Evolutionary conservation across 2,888 invertebrate species (phyloP).

Genomic region (Rambutsinella grinnellia): DNA sequence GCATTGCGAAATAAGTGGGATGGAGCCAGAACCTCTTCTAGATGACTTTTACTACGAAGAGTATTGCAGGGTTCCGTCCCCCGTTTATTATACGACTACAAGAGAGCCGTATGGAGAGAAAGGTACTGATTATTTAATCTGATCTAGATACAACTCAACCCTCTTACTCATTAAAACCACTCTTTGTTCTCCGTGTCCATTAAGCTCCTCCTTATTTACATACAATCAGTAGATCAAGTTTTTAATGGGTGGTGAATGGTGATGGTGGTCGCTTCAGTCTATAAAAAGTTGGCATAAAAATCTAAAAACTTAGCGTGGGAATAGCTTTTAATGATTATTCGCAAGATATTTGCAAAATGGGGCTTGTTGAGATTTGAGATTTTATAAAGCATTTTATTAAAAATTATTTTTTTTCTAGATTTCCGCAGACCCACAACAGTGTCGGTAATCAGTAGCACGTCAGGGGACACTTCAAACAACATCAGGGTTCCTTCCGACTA

Average conservation of each 20-base stretch:
- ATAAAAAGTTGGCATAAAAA: no score
- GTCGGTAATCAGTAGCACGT: neutral
- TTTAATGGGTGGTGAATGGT: neutral
- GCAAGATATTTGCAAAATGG: no score
- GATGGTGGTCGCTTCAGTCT: no score
- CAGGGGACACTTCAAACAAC: neutral
- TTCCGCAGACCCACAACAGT: neutral
- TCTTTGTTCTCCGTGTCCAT: neutral
- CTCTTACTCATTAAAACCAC: conserved; percentile 16
- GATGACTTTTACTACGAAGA: conserved; percentile 5
- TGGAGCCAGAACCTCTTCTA: conserved; percentile 33
- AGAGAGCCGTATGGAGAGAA: neutral
- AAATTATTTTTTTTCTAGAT: no score
- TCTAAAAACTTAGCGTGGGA: no score
- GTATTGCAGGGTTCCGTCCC: conserved; percentile 1
- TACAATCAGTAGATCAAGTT: conserved; percentile 1
- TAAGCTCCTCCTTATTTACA: conserved; percentile 25
- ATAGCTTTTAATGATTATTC: no score
- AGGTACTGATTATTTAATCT: neutral
- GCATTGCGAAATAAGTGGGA: conserved; percentile 16
- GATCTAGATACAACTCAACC: neutral
- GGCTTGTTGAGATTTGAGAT: no score
- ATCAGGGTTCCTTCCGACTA: neutral
- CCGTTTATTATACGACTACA: neutral
- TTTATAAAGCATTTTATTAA: no score